A percentile compares a stretch with the other conserved stretches of the same genome.
These are phyloP conservation scores for Sebastiscus albofasciatus DNA, from an alignment of 2,797 vertebrate genomes.

Conservation along the genomic window DNA sequence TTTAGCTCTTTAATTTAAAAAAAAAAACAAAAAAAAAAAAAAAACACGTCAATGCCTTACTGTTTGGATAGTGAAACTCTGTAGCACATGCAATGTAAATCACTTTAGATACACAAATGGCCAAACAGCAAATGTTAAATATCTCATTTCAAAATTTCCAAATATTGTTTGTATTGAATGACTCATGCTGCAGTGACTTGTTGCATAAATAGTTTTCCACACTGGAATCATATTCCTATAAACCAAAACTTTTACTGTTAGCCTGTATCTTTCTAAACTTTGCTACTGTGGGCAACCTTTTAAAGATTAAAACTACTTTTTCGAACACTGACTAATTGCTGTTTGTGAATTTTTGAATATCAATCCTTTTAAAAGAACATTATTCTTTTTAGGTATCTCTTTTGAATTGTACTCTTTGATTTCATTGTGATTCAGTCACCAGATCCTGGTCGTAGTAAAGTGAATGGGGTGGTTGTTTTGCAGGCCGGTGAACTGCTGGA, in stretches of 20 bases:
- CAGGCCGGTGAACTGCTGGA: neutral
- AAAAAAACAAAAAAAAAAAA: neutral
- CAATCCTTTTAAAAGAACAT: neutral
- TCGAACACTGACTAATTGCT: constrained; percentile 21
- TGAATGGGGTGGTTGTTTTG: neutral
- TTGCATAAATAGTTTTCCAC: constrained; percentile 35
- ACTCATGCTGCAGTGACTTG: constrained; percentile 32
- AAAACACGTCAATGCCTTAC: constrained; percentile 37
- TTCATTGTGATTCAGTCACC: neutral
- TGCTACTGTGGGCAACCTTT: constrained; percentile 49
- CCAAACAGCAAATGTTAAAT: constrained; percentile 12
- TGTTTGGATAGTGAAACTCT: constrained; percentile 27
- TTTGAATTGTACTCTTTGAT: neutral
- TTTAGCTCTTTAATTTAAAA: constrained; percentile 33
- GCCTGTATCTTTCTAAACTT: constrained; percentile 42
- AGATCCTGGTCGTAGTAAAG: neutral
- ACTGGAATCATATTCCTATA: constrained; percentile 55
- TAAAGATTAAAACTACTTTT: constrained; percentile 54
- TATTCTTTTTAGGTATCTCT: neutral
- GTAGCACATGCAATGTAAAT: constrained; percentile 17
- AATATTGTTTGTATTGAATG: constrained; percentile 46
- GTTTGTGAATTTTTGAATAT: constrained; percentile 4
- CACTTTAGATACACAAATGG: constrained; percentile 11
- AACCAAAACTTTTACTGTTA: constrained; percentile 56
- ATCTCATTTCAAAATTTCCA: constrained; percentile 9